phyloP scores from a whole-genome alignment of 2,888 invertebrate species.

The Dicranocentrus wangi region DNA sequence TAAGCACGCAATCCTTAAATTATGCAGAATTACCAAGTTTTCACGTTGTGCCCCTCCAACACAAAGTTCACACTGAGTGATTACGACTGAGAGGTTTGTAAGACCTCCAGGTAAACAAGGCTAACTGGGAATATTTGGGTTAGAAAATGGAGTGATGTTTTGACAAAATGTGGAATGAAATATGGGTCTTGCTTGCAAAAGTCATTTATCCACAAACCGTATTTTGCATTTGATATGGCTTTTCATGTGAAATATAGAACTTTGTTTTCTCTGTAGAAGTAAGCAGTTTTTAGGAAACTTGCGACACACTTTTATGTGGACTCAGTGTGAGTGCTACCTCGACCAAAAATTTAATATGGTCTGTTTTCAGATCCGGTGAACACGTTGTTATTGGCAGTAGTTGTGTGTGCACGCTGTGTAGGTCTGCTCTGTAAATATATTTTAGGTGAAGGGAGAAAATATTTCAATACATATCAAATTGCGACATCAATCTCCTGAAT shows the following conservation, averaged over 20 bases:
- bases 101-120: constrained; percentile 37
- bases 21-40: constrained; percentile 48
- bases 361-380: neutral
- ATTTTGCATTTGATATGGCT: neutral
- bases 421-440: too few relatives aligned
- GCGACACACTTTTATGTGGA: neutral
- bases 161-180: constrained; percentile 22
- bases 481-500: too few relatives aligned
- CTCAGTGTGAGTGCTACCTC: neutral
- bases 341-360: neutral
- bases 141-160: constrained; percentile 26
- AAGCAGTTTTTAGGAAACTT: neutral
- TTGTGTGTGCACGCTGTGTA: neutral
- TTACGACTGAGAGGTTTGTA: neutral
- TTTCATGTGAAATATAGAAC: neutral
- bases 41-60: neutral
- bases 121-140: constrained; percentile 54
- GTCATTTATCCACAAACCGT: neutral
- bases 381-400: neutral
- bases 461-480: too few relatives aligned
- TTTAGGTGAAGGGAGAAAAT: too few relatives aligned
- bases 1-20: constrained; percentile 53
- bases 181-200: too few relatives aligned
- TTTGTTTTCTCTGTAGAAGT: neutral
- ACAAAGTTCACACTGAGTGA: neutral